These are phyloP conservation scores for Brachionus calyciflorus DNA, from an alignment of 1,140 invertebrate genomes.

Conservation along the genomic window DNA sequence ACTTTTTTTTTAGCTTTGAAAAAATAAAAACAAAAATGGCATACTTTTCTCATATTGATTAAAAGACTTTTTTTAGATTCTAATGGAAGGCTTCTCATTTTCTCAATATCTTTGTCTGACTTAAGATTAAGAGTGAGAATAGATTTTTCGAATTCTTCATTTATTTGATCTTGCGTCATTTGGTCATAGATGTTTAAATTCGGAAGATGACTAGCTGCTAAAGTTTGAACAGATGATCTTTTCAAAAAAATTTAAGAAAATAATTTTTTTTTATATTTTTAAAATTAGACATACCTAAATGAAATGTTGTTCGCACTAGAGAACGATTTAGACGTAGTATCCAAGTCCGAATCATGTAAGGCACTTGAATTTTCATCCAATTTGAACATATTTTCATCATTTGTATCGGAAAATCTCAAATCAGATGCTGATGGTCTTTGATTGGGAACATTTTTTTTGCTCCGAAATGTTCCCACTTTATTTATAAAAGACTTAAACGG, in stretches of 20 bases:
- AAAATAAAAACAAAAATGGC: not conserved
- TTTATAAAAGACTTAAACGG: constrained; percentile 44
- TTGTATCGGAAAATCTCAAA: not conserved
- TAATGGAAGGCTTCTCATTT: constrained; percentile 18
- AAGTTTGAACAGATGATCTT: constrained; percentile 1
- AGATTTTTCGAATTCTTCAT: constrained; percentile 46
- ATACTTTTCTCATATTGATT: constrained; percentile 31
- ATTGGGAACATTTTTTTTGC: constrained; percentile 34
- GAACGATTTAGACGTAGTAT: not conserved
- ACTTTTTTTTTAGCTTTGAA: too few species aligned
- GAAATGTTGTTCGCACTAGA: not conserved
- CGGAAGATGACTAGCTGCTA: not conserved
- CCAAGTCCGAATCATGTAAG: not conserved
- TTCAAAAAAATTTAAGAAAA: not conserved
- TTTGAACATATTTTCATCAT: not conserved
- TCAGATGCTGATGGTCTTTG: constrained; percentile 11
- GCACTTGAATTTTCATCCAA: not conserved
- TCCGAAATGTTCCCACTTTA: constrained; percentile 34
- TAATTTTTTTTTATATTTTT: not conserved
- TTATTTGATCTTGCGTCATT: constrained; percentile 34
- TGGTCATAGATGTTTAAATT: constrained; percentile 31
- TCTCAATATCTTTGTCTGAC: constrained; percentile 20
- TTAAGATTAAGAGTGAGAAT: constrained; percentile 15
- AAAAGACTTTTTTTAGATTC: constrained; percentile 31
- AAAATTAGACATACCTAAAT: not conserved